These are phyloP conservation scores for Cephus spinipes DNA, from an alignment of 2,888 invertebrate species.

Conservation along the genomic window DNA sequence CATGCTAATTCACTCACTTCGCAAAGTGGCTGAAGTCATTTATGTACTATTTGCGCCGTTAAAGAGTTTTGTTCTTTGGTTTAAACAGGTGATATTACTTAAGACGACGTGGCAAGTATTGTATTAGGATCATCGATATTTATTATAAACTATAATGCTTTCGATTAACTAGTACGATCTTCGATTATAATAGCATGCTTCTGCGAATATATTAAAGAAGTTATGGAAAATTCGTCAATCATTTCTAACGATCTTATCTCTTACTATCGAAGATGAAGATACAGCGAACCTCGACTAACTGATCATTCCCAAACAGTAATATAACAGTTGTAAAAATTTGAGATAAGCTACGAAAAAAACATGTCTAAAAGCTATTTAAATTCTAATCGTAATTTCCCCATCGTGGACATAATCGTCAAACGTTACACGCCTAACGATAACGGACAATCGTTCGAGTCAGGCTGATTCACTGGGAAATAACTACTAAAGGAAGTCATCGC, in stretches of 20 bases:
- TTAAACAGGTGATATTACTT: neutral
- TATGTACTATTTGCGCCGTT: neutral
- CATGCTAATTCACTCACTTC: neutral
- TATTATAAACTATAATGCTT: neutral
- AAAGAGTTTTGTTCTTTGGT: neutral
- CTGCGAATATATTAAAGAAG: neutral
- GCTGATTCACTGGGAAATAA: neutral
- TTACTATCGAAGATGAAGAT: neutral
- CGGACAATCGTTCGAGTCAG: neutral
- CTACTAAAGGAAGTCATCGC: neutral
- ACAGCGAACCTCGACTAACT: neutral
- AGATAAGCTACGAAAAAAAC: neutral
- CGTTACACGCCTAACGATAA: neutral
- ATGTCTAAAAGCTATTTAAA: neutral
- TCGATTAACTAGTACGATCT: neutral
- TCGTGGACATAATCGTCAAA: neutral
- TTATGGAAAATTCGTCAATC: neutral
- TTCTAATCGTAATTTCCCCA: neutral
- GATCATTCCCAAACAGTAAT: neutral
- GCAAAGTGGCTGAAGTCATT: neutral
- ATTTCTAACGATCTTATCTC: neutral
- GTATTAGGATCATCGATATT: neutral
- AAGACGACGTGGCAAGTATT: neutral
- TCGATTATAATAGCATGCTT: neutral
- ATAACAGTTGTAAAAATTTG: neutral